Evolutionary conservation across 2,797 vertebrate species (phyloP), one percentile per base, ranked within the genome.

Genomic region (Hirundo rustica): DNA sequence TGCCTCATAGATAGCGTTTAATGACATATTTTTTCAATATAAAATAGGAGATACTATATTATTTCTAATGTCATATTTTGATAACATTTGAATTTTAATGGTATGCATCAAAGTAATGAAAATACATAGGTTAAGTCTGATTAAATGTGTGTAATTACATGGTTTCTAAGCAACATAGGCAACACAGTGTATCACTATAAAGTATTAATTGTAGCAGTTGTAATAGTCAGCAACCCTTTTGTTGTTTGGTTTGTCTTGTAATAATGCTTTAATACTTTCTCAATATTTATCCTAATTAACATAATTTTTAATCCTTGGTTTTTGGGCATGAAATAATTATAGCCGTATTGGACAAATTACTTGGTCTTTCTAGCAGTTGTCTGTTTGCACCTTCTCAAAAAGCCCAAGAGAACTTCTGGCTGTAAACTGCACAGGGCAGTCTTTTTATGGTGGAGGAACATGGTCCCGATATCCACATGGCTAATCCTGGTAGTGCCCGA

Each of bases 211-310:
- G 29, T 70, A 89, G 29, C 20, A 51, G 32, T 64, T 94, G 34
- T 85, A 81, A 42, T 38, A 85, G 51, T 75, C 75, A 87, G 68
- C 75, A 89, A 55, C 50, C 81, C 82, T 77, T 68, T 74, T 90
- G 47, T 88, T 92, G 34, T 85, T 91, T 78, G 22, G 17, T 62
- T 88, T 92, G 36, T 62, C 60, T 81, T 61, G 20, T 65, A 83
- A 58, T 73, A 81, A 58, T 53, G 20, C 40, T 83, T 85, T 88
- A 90, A 68, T 60, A 38, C 71, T 84, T 85, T 53, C 51, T 88
- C 67, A 77, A 16, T 86, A 78, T 81, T 92, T 88, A 71, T 64
- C 62, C 80, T 89, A 78, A 87, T 91, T 78, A 73, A 86, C 32
- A 21, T 48, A 30, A 42, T 58, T 89, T 82, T 85, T 90, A 93